Base-by-base conservation (phyloP, 2,113 vertebrate genomes). In the Apistogramma diplotaenia region DNA sequence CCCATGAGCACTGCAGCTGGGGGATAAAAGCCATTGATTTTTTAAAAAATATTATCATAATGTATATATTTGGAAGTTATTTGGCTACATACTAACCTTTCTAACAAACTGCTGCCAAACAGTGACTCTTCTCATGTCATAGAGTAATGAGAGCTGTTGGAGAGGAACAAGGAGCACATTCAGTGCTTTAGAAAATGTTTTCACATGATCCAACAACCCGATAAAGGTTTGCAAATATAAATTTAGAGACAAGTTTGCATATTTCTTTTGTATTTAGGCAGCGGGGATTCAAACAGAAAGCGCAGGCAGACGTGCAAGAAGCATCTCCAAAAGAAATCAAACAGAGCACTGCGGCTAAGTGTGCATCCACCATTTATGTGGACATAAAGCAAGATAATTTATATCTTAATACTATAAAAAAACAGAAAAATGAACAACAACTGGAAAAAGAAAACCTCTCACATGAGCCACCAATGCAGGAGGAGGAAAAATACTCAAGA, bases 241-340 rank as follows among this genome's bases (percentile, higher is more conserved):
- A 65, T 43, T 65, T 23, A 16, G 4, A 62, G 0, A 25, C 23
- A 1, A 62, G 9, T 43, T 4, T 43, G 16, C 7, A 16, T 65
- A 65, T 65, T 65, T 65, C 43, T 43, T 8, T 21, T 25, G 21
- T 23, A 35, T 65, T 12, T 6, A 33, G 25, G 46, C 49, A 72
- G 18, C 18, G 61, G 4, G 15, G 61, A 11, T 27, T 33, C 0
- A 46, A 40, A 33, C 0, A 0, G 29, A 35, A 55, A 33, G 7
- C 62, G 23, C 19, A 55, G 29, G 49, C 21, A 72, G 62, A 0
- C 0, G 1, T 19, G 9, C 46, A 40, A 70, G 40, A 29, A 70
- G 0, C 1, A 29, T 70, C 62, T 49, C 40, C 40, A 43, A 43
- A 15, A 10, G 19, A n/a, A 19, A 19, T 21, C 1, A 9, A 55